Percentiles rank a stretch among this genome's conserved stretches.
These are phyloP conservation scores for Habroteleia sp. DNA, from an alignment of 2,888 invertebrate genomes.

Conservation along the genomic window DNA sequence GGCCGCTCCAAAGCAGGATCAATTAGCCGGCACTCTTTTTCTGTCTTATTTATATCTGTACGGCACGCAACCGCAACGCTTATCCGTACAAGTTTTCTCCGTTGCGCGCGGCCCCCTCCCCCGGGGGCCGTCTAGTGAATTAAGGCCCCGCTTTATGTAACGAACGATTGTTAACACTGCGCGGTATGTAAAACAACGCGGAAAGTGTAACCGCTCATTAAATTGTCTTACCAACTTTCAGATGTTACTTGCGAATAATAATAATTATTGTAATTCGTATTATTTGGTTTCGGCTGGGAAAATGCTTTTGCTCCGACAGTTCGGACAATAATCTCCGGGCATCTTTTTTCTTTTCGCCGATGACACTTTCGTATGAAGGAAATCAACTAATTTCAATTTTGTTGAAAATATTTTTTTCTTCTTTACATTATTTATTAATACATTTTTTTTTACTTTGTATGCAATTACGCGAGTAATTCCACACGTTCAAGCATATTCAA, in stretches of 20 bases:
- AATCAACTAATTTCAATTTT: no score
- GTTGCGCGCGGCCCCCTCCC: not conserved
- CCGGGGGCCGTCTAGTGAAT: slow-evolving; percentile 8
- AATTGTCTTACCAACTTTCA: slow-evolving; percentile 38
- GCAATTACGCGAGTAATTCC: no score
- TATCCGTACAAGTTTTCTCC: slow-evolving; percentile 30
- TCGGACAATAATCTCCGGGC: no score
- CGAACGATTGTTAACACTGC: slow-evolving; percentile 40
- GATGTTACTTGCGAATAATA: slow-evolving; percentile 7
- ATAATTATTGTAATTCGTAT: slow-evolving; percentile 45
- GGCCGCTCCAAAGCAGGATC: slow-evolving; percentile 45
- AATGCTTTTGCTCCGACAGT: not conserved
- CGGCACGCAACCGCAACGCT: slow-evolving; percentile 42
- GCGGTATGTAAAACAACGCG: slow-evolving; percentile 56
- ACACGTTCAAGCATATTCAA: no score
- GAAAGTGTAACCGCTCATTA: slow-evolving; percentile 56
- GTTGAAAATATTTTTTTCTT: no score
- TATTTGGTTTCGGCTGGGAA: slow-evolving; percentile 28
- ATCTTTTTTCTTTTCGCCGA: no score
- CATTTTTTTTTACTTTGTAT: no score
- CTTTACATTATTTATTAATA: no score
- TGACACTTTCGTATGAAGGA: no score
- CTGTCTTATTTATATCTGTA: slow-evolving; percentile 42
- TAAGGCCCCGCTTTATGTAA: slow-evolving; percentile 39
- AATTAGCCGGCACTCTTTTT: slow-evolving; percentile 55